phyloP scores from a whole-genome alignment of 1,140 invertebrate genomes.

The Idris sp. region DNA sequence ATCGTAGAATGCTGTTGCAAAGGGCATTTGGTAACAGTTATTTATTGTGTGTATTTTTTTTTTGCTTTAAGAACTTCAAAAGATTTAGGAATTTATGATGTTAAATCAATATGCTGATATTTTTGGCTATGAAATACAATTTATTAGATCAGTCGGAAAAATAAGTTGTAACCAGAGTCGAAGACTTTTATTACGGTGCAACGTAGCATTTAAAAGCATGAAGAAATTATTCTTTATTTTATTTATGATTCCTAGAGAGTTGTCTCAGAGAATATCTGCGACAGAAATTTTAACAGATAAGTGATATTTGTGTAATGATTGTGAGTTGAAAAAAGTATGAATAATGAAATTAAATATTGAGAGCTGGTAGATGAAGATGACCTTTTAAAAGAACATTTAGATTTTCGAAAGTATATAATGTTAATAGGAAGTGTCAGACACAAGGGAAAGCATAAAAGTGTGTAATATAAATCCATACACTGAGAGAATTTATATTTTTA shows the following conservation, averaged over 20 bases:
- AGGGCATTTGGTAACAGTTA: constrained; percentile 38
- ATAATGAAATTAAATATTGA: constrained; percentile 22
- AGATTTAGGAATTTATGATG: constrained; percentile 22
- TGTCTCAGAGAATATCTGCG: too few relatives aligned
- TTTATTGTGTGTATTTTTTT: constrained; percentile 28
- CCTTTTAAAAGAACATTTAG: constrained; percentile 43
- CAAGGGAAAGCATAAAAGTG: constrained; percentile 18
- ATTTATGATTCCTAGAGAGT: too few relatives aligned
- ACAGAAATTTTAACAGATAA: too few relatives aligned
- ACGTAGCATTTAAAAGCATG: constrained; percentile 22
- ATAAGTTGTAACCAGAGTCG: background rate
- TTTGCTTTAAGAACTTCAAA: too few relatives aligned
- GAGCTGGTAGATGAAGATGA: constrained; percentile 28
- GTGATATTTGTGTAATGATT: too few relatives aligned
- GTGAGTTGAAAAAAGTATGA: constrained; percentile 2
- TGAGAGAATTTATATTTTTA: too few relatives aligned
- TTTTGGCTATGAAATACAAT: constrained; percentile 27
- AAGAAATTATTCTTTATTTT: constrained; percentile 12
- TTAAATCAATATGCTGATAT: constrained; percentile 20
- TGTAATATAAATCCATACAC: constrained; percentile 14
- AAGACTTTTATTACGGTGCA: constrained; percentile 6
- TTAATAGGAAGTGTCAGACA: constrained; percentile 30
- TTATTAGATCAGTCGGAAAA: constrained; percentile 21
- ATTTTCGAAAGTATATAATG: constrained; percentile 49
- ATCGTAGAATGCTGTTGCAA: constrained; percentile 26